Evolutionary conservation across 2,888 invertebrate species (phyloP).

Genomic region (Scaptomyza flava): DNA sequence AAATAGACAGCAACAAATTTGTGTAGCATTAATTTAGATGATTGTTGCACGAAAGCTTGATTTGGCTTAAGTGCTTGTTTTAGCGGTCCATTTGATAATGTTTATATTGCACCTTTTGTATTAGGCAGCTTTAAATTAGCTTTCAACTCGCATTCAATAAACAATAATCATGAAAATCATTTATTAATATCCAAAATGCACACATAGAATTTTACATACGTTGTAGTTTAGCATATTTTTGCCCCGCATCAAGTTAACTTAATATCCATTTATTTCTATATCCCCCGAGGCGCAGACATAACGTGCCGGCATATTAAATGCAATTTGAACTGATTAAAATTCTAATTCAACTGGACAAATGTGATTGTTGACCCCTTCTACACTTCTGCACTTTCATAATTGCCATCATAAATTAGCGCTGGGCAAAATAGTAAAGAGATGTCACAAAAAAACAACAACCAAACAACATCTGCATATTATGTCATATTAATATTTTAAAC

Average conservation of each 20-base stretch:
- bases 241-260: constrained; percentile 26
- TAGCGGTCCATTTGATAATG: constrained; percentile 12
- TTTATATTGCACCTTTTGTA: neutral
- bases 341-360: constrained; percentile 48
- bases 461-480: constrained; percentile 27
- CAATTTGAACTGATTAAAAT: constrained; percentile 67
- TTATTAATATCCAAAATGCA: constrained; percentile 44
- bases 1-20: constrained; percentile 23
- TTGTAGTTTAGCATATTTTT: constrained; percentile 24
- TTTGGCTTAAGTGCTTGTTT: constrained; percentile 14
- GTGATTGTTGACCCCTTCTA: constrained; percentile 30
- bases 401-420: constrained; percentile 43
- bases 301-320: constrained; percentile 34
- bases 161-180: constrained; percentile 36
- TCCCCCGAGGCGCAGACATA: constrained; percentile 20
- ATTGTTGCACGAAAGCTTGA: constrained; percentile 3
- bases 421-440: neutral
- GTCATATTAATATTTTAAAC: constrained; percentile 20
- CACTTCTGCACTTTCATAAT: constrained; percentile 20
- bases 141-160: constrained; percentile 7
- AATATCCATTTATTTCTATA: constrained; percentile 34
- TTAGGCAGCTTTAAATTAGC: neutral
- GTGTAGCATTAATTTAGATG: constrained; percentile 8
- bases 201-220: constrained; percentile 1
- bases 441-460: constrained; percentile 14